These are phyloP conservation scores for Acronicta leporina DNA, from an alignment of 2,888 invertebrate genomes.

Conservation along the genomic window DNA sequence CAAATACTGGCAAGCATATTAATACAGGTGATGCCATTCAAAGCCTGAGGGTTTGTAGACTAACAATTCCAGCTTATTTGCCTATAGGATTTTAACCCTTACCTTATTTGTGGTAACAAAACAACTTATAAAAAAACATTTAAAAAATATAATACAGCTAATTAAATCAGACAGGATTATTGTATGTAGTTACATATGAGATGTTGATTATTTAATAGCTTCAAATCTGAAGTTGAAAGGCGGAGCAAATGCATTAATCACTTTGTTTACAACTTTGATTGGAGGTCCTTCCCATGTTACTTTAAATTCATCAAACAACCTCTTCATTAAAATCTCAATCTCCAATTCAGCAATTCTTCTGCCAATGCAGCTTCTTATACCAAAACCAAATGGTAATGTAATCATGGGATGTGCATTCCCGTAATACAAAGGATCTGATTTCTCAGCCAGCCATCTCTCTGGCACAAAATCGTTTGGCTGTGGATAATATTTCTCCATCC, in stretches of 20 bases:
- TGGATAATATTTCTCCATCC: slow-evolving; percentile 86
- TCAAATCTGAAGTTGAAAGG: slow-evolving; percentile 63
- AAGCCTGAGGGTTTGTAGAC: no score
- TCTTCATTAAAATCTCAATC: slow-evolving; percentile 87
- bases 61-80: no score
- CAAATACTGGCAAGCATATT: no score
- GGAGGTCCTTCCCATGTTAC: slow-evolving; percentile 81
- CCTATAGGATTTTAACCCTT: no score
- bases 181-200: no score
- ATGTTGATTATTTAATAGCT: slow-evolving; percentile 41
- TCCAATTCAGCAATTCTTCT: slow-evolving; percentile 92
- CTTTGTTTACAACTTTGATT: slow-evolving; percentile 66
- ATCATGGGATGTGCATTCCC: slow-evolving; percentile 89
- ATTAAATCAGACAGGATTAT: no score
- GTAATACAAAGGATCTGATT: slow-evolving; percentile 77
- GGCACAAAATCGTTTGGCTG: slow-evolving; percentile 89
- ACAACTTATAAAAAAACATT: no score
- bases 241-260: slow-evolving; percentile 71
- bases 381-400: slow-evolving; percentile 91
- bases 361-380: slow-evolving; percentile 91
- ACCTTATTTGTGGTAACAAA: no score
- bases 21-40: no score
- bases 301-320: slow-evolving; percentile 67
- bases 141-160: no score
- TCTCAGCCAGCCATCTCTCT: slow-evolving; percentile 91